phyloP scores from a whole-genome alignment of 2,888 invertebrate genomes.

The Philereme transversata region DNA sequence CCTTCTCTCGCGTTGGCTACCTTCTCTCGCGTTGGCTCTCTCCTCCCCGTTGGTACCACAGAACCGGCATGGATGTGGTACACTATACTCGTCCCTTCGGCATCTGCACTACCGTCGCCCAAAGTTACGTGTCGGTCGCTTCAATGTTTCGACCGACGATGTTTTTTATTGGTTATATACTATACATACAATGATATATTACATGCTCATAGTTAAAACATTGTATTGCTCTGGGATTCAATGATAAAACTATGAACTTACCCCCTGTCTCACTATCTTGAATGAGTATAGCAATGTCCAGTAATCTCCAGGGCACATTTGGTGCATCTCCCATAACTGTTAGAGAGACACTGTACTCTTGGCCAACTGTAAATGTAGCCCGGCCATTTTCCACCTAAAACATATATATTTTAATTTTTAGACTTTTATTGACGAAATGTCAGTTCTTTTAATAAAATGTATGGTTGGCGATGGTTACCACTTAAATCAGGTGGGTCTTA shows the following conservation, averaged over 20 bases:
- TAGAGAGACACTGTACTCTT: constrained; percentile 97
- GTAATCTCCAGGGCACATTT: constrained; percentile 96
- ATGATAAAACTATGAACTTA: constrained; percentile 46
- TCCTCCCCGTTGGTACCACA: no score
- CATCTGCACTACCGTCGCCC: no score
- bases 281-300: constrained; percentile 97
- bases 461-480: not conserved
- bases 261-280: constrained; percentile 98
- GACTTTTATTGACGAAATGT: constrained; percentile 2
- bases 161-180: no score
- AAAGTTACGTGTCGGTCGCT: no score
- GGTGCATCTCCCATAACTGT: constrained; percentile 98
- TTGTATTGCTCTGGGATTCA: not conserved
- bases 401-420: not conserved
- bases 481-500: no score
- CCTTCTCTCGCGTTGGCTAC: no score
- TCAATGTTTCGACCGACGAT: no score
- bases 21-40: no score
- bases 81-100: no score
- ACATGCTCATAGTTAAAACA: no score
- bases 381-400: constrained; percentile 94
- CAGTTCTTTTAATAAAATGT: not conserved
- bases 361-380: constrained; percentile 96
- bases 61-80: no score
- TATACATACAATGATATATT: no score